phyloP scores from a whole-genome alignment of 2,113 vertebrate species.

The Bombycilla garrulus region DNA sequence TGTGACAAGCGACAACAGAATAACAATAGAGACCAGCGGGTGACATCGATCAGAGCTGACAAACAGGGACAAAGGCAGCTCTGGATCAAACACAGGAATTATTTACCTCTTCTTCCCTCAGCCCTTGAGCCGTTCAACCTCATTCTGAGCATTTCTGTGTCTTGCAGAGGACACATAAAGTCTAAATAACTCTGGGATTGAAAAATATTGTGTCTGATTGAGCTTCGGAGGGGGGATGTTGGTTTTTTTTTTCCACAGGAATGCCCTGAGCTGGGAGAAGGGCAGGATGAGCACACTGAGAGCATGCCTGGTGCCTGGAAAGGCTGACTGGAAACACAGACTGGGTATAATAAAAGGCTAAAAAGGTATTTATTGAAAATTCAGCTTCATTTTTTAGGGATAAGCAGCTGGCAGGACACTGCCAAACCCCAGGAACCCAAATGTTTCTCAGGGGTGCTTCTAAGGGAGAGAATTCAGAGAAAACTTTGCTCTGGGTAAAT shows the following conservation, averaged over 20 bases:
- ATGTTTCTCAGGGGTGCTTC: background rate
- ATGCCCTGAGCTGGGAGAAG: background rate
- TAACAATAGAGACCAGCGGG: slow-evolving; percentile 56
- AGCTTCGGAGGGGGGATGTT: background rate
- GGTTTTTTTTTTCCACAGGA: background rate
- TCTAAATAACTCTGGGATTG: slow-evolving; percentile 54
- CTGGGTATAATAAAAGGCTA: no score
- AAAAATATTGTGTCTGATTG: slow-evolving; percentile 1
- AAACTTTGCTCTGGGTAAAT: background rate
- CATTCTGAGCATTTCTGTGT: background rate
- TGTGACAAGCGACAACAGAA: slow-evolving; percentile 52
- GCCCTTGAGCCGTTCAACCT: slow-evolving; percentile 48
- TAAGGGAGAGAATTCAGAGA: background rate
- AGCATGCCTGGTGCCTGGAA: no score
- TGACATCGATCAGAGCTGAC: slow-evolving; percentile 66
- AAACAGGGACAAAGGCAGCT: slow-evolving; percentile 56
- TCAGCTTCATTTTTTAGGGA: background rate
- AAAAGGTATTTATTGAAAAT: no score
- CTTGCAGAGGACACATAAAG: slow-evolving; percentile 26
- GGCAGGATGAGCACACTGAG: background rate
- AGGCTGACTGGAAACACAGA: no score
- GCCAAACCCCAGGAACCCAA: background rate
- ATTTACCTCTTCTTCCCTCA: slow-evolving; percentile 34
- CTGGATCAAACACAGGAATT: slow-evolving; percentile 31
- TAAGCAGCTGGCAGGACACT: background rate